Evolutionary conservation across 2,113 vertebrate species (phyloP).

Genomic region (Pachycephala philippinensis): DNA sequence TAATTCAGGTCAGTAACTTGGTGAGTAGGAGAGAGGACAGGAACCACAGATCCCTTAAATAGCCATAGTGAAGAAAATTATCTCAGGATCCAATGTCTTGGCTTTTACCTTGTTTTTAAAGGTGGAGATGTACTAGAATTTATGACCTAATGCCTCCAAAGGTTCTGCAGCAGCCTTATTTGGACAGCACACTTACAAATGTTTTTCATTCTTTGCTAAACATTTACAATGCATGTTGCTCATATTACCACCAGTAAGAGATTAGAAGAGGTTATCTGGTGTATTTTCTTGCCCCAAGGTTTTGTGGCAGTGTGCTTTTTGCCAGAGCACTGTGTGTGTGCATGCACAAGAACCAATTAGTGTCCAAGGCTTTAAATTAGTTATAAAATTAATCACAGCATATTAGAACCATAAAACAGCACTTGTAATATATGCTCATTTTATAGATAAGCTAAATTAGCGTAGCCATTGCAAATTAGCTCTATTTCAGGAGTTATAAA

Average conservation of each 20-base stretch:
- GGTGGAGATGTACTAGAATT: background rate
- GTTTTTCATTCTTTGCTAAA: background rate
- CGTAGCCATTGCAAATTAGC: conserved; percentile 22
- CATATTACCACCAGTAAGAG: background rate
- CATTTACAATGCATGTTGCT: background rate
- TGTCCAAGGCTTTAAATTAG: conserved; percentile 46
- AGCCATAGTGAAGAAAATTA: background rate
- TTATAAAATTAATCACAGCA: conserved; percentile 58
- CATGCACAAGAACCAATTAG: conserved; percentile 44
- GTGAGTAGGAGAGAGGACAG: background rate
- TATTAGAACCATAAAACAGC: conserved; percentile 56
- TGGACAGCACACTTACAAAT: background rate
- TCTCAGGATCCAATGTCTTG: background rate
- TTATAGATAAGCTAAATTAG: conserved; percentile 66
- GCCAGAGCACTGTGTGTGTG: background rate
- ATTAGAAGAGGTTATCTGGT: background rate
- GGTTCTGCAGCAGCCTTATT: background rate
- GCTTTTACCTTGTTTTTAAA: background rate
- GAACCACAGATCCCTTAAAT: background rate
- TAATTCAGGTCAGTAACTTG: background rate
- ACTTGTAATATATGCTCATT: conserved; percentile 40
- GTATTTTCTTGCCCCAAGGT: background rate
- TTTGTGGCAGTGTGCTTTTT: background rate
- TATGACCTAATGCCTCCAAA: background rate
- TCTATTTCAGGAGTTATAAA: conserved; percentile 26